Evolutionary conservation across 2,797 vertebrate genomes (phyloP), one percentile per base, ranked within the genome.

Genomic region (Myotis findleyi): DNA sequence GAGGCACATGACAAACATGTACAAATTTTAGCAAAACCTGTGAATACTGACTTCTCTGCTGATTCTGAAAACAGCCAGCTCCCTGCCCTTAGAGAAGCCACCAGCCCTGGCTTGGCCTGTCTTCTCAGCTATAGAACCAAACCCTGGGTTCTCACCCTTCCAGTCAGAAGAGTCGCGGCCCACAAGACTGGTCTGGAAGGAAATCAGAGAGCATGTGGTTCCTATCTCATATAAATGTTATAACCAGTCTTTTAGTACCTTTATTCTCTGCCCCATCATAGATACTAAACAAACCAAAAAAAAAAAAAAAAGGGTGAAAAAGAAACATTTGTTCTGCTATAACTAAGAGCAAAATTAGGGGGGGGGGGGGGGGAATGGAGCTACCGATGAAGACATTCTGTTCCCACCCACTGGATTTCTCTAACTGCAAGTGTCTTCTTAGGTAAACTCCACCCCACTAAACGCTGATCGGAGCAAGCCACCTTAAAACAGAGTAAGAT

Each of bases 311-410:
- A 44, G 44, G 4, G 21, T 87, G 25, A 72, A 18, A 86, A 68
- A 89, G 82, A 93, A 85, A 71, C 16, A 77, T 55, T 75, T 95
- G n/a, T 59, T 86, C 75, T 83, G 14, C 77, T 21, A 21, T 62
- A 69, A 55, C n/a, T 33, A 71, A 86, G 10, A 88, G n/a, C 55
- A 89, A 94, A 93, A 84, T 53, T 12, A 71, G 66, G 72, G 49
- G 53, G 72, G 59, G 88, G 81, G 66, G 68, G 49, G 53, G 76
- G 59, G 88, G 81, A 81, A 44, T 20, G 77, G 3, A 90, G 41
- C 62, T 81, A 38, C 21, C 9, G 1, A 89, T 13, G 4, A 89
- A 87, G 33, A 77, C 30, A 69, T 36, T 73, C 41, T 76, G 7
- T 57, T 82, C 38, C 21, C 72, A 7, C 30, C 72, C 69, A 82